Base-by-base conservation (phyloP, 2,888 invertebrate genomes). In the Phoronis australis region DNA sequence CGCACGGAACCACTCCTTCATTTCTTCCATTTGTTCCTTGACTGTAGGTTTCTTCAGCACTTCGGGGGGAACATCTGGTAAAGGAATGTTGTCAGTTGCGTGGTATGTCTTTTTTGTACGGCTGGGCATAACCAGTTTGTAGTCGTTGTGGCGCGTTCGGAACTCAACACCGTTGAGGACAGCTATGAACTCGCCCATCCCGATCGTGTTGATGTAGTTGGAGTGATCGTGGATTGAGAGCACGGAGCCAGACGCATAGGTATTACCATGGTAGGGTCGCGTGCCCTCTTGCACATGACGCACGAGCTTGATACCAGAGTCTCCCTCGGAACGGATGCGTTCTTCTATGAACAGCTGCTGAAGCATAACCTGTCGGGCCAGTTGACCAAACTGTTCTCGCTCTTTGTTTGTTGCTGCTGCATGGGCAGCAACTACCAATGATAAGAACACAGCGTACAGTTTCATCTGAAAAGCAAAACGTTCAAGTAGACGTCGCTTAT, bases 131-230 rank as follows among this genome's bases (percentile, higher is more conserved):
- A 45, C 24, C 21, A 68, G 57, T 31, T 61, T 59, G 57, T 66
- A 71, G 53, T 71, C 71, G 50, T 71, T 71, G 55, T 71, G 71
- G 12, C 71, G 53, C 2, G 71, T 71, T 31, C 52, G 65, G 63
- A 22, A 69, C 65, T 55, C 68, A 44, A 27, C 70, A 9, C 67
- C 67, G 42, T 67, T 67, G 20, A 67, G 43, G 5, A 67, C 64
- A 5, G 59, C 59, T 35, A 58, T 55, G 31, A 65, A 35, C 49
- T 66, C 65, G 2, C 65, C 64, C 57, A 66, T 55, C 21, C 61
- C 64, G 23, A 61, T 43, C 18, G 59, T 60, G 26, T 56, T 53
- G 26, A 35, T 21, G 21, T 35, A 44, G 49, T 62, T 64, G 22
- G 57, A 51, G 42, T 66, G 66, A 31, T 66, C 64, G 31, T 66